Evolutionary conservation across 2,888 invertebrate species (phyloP), one percentile per base, ranked within the genome.

Genomic region (Iselma pallidipennis): DNA sequence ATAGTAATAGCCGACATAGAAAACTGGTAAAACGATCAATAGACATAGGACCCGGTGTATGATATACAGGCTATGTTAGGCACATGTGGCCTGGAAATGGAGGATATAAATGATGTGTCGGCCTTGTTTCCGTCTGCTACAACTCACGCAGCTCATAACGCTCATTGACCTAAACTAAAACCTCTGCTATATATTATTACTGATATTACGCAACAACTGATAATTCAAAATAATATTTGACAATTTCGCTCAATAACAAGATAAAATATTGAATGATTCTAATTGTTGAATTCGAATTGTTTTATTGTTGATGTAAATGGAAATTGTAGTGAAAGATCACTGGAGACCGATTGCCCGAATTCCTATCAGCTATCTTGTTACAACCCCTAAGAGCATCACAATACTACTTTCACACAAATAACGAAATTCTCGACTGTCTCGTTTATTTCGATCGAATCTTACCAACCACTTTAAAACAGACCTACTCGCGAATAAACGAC

Each of bases 51-150:
- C 58, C 56, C 64, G 61, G n/a, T 67, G 59, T 67, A 68, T 71
- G 71, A 69, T 71, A 70, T 71, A 71, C 64, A 61, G 67, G 64
- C 52, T 56, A 68, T 70, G 64, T 57, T 61, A 63, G 66, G 66
- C 68, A 68, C 70, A 73, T 73, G 71, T 70, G 71, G 71, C 66
- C 65, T 64, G 66, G 68, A 70, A 70, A 67, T 65, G 63, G 68
- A 57, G 70, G 68, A 74, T 71, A 74, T 72, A 73, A 74, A 74
- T 71, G 74, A 72, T 69, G 69, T 71, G 73, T 73, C 73, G 70
- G 66, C 65, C 66, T 69, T 68, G 65, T 62, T 73, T 74, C 71
- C 70, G 71, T 71, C 68, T 71, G 72, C 65, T 71, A 68, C 71
- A 70, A 64, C 68, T 73, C 71, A 69, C 68, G 66, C 66, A 67